Evolutionary conservation across 2,888 invertebrate genomes (phyloP), one percentile per base, ranked within the genome.

Genomic region (Fabriciana adippe): DNA sequence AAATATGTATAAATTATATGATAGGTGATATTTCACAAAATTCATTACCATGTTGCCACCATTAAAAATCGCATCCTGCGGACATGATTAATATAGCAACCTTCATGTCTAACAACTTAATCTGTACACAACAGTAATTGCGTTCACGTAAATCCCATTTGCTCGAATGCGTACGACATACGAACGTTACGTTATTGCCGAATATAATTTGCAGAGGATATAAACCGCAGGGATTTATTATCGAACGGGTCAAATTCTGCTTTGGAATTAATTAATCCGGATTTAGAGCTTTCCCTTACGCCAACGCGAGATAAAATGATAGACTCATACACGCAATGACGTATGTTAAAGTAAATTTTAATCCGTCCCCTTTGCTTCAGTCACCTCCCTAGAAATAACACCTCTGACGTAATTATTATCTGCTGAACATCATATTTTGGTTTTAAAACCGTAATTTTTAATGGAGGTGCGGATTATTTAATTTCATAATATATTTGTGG

Each of bases 191-290:
- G 66, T 74, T 74, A 76, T 75, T 74, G 72, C 72, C 69, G 73
- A 73, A 78, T 79, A 79, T 78, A 77, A 79, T 78, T 79, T 74
- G 74, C 68, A 73, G 67, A 73, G 73, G 75, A 75, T 74, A 77
- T 74, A 76, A 76, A 78, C 76, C 75, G 69, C 75, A 68, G 68
- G 77, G 78, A 78, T 78, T 77, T 76, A 77, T 80, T 80, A 84
- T 83, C 76, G 77, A 76, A 75, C 76, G 80, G 80, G 78, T 80
- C 81, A 77, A 78, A 85, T 81, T 79, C 78, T 77, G 82, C 79
- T 81, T 84, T 79, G 69, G 74, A 84, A 87, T 87, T 87, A 87
- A 88, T 87, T 87, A 87, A 88, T 84, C 84, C 80, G 79, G 82
- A 82, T 83, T 83, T 79, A 81, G 78, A 76, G 76, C 78, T 72